A percentile compares a stretch with the other conserved stretches of the same genome.
phyloP scores from a whole-genome alignment of 1,140 invertebrate species.

The Hestina assimilis region DNA sequence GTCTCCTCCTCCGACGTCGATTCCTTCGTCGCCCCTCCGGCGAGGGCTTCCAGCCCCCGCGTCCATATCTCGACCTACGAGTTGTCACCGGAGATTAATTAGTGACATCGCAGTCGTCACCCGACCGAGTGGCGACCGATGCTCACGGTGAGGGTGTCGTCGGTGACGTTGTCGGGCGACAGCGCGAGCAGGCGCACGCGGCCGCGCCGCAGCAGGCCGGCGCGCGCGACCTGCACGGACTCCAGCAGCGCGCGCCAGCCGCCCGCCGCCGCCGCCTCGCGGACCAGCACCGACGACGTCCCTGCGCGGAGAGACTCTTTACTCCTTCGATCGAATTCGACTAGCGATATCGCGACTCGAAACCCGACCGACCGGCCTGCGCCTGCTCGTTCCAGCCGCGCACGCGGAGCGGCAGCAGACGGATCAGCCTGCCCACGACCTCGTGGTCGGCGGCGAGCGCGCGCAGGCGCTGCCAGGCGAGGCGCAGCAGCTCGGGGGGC shows the following conservation, averaged over 20 bases:
- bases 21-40: constrained; percentile 24
- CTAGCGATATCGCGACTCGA: too few relatives aligned
- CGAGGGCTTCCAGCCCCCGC: constrained; percentile 41
- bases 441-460: constrained; percentile 21
- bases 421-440: constrained; percentile 23
- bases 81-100: neutral
- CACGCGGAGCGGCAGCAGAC: constrained; percentile 21
- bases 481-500: constrained; percentile 33
- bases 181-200: constrained; percentile 23
- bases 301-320: constrained; percentile 7
- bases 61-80: constrained; percentile 47
- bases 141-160: constrained; percentile 25
- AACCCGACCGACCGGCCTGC: constrained; percentile 10
- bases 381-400: constrained; percentile 37
- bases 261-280: constrained; percentile 17
- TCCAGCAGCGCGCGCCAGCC: constrained; percentile 35
- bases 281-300: constrained; percentile 36
- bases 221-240: constrained; percentile 40
- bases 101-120: neutral
- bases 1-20: neutral
- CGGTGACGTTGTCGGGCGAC: constrained; percentile 13
- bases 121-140: neutral
- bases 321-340: too few relatives aligned
- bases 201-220: constrained; percentile 35
- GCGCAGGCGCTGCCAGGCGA: constrained; percentile 43